Percentiles rank a stretch among this genome's conserved stretches.
Evolutionary conservation across 2,113 vertebrate genomes (phyloP).

Genomic region (Haliaeetus leucogaster): DNA sequence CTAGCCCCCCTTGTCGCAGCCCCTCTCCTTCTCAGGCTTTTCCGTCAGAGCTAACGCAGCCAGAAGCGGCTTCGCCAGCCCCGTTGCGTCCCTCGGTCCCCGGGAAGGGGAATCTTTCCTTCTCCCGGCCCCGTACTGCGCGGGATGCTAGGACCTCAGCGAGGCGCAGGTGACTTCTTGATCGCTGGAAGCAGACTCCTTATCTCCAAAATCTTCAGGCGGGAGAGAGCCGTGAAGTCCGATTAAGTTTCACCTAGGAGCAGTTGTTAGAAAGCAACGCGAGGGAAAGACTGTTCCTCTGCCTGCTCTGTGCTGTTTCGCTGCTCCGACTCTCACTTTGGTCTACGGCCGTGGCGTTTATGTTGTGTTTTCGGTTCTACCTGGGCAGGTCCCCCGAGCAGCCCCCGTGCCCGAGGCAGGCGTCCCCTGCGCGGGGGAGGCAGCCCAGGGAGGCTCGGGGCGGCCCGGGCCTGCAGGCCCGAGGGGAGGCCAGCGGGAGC

Average conservation of each 20-base stretch:
- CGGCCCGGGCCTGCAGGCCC: neutral
- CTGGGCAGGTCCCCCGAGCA: neutral
- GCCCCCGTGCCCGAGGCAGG: accelerated
- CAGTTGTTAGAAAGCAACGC: accelerated
- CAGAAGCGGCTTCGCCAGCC: neutral
- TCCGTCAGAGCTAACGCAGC: neutral
- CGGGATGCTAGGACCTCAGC: accelerated
- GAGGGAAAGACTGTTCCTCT: neutral
- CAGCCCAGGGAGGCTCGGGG: neutral
- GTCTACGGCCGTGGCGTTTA: accelerated
- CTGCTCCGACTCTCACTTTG: neutral
- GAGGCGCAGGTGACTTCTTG: neutral
- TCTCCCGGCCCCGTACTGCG: too few relatives aligned
- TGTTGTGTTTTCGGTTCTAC: neutral
- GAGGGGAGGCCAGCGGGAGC: neutral
- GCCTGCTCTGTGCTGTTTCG: accelerated
- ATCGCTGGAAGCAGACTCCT: neutral
- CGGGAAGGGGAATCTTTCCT: neutral
- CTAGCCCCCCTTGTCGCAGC: neutral
- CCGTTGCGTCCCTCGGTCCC: accelerated
- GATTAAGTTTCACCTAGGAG: neutral
- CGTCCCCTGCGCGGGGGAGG: too few relatives aligned
- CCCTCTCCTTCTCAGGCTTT: neutral
- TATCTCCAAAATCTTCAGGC: neutral
- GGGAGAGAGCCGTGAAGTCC: neutral